Base-by-base conservation (phyloP, 2,888 invertebrate species). In the Matsumyia berberina region DNA sequence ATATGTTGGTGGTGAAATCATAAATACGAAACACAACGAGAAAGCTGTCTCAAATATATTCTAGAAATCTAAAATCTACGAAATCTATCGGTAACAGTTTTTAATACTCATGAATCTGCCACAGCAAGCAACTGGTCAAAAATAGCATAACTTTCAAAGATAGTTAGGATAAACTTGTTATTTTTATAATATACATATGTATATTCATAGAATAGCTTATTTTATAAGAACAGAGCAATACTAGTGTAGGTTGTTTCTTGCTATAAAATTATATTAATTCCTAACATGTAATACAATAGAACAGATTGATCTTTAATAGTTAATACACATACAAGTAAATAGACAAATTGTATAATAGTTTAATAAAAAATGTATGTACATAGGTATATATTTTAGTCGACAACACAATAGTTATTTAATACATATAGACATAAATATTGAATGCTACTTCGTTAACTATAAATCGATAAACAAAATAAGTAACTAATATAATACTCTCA, bases 221-320 rank as follows among this genome's bases (percentile, higher is more conserved):
- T 31, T 31, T n/a, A 44, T 60, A 62, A 44, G 15, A 17, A 15
- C 7, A 46, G 17, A 62, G 31, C 60, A 62, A 62, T 62, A 62
- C 33, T 44, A 46, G 33, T 15, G 9, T 46, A 46, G 46, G 46
- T 46, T 46, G 17, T 19, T 46, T 46, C 19, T 9, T 5, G 42
- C 8, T 42, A 15, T 17, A 15, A 2, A 12, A 15, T 5, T 42
- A n/a, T 4, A 39, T 19, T 46, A 11, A 3, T 4, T 19, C 7
- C 19, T 9, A 19, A 11, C 17, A 46, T 19, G 8, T 1, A 46
- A 46, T 19, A 19, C 12, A 46, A 44, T 44, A 44, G 15, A 15
- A 15, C 7, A 42, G 15, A 44, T 19, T 2, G 15, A 6, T 49
- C 24, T 49, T 49, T 15, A 11, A 55, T 9, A 11, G 33, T 55